A percentile compares a stretch with the other conserved stretches of the same genome.
phyloP scores from a whole-genome alignment of 2,113 vertebrate genomes.

The Crotalus tigris region DNA sequence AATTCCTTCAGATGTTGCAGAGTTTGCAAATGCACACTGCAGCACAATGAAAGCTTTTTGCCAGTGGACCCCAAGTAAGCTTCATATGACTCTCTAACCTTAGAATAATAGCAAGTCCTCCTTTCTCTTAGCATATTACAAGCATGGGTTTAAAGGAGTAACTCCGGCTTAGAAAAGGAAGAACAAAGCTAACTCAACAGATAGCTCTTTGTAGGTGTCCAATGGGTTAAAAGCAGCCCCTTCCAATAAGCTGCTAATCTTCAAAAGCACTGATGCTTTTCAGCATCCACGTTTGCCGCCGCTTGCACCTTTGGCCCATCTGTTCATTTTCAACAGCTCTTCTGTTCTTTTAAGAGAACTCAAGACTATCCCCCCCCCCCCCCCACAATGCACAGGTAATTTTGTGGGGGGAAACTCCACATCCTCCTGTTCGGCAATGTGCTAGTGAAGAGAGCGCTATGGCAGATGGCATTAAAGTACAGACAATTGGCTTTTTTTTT shows the following conservation, averaged over 20 bases:
- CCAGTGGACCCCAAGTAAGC: neutral
- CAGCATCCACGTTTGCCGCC: neutral
- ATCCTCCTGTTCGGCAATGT: neutral
- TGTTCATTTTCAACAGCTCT: neutral
- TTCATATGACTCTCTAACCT: neutral
- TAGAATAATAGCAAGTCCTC: neutral
- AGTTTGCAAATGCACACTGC: neutral
- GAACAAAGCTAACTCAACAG: neutral
- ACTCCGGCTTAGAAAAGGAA: neutral
- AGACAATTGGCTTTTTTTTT: conserved; percentile 28
- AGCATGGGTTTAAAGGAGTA: conserved; percentile 8
- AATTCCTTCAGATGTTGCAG: neutral
- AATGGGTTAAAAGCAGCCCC: neutral
- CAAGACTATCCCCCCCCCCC: neutral
- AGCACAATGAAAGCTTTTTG: neutral
- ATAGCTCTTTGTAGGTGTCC: neutral
- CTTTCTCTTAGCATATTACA: neutral
- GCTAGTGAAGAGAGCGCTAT: conserved; percentile 28
- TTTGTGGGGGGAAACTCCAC: neutral
- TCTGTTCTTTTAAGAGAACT: neutral
- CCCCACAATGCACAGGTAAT: neutral
- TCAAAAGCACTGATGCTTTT: neutral
- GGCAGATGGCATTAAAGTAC: neutral
- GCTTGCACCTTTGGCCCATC: neutral
- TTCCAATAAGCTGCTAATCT: neutral